These are phyloP conservation scores for Meleagris gallopavo DNA, from an alignment of 2,113 vertebrate species.

Conservation along the genomic window DNA sequence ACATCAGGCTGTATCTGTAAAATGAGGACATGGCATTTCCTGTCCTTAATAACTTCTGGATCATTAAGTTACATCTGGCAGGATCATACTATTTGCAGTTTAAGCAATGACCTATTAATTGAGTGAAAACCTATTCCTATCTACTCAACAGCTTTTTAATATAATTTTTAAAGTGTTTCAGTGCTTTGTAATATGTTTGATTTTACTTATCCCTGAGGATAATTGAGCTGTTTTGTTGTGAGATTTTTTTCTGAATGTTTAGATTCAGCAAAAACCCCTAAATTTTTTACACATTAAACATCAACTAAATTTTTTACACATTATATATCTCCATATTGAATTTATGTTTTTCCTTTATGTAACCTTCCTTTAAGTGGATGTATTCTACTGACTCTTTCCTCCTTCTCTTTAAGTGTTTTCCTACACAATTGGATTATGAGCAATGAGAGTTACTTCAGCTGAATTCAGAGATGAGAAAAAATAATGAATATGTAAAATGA, in stretches of 20 bases:
- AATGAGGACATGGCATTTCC: neutral
- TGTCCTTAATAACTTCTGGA: neutral
- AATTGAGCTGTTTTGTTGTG: neutral
- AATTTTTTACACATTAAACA: too few species aligned
- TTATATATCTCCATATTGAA: neutral
- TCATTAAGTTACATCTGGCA: neutral
- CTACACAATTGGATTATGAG: neutral
- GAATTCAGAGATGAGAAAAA: neutral
- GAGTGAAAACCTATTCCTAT: neutral
- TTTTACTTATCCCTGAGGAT: neutral
- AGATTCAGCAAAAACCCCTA: neutral
- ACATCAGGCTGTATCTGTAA: neutral
- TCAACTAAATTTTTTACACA: too few species aligned
- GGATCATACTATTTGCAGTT: neutral
- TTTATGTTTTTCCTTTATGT: neutral
- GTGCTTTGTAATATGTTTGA: neutral
- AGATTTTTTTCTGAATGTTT: neutral
- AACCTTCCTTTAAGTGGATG: neutral
- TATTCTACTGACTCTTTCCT: neutral
- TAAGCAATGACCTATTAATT: neutral
- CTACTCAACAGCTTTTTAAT: neutral
- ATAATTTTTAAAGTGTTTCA: neutral
- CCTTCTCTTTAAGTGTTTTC: neutral
- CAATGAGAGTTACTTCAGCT: neutral
- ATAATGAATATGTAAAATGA: neutral